Evolutionary conservation across 1,140 invertebrate species (phyloP), one percentile per base, ranked within the genome.

Genomic region (Contarinia nasturtii): DNA sequence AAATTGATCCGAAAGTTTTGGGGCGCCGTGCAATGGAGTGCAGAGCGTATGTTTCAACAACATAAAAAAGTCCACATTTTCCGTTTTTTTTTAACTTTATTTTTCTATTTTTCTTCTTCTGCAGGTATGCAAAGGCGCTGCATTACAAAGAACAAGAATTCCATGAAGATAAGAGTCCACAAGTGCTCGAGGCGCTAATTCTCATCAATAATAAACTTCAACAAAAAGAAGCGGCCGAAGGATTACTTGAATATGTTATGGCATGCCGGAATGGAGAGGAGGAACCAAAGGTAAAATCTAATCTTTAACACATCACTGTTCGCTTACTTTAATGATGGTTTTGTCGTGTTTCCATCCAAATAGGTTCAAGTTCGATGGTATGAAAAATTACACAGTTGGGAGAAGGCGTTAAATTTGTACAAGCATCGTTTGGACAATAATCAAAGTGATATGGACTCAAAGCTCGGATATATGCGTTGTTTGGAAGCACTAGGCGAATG

Each of bases 91-190:
- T 14, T 11, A 47, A 15, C 5, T 43, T 12, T 12, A 12, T 67
- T 51, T 7, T 54, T 15, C n/a, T 40, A 19, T 7, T 21, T 44
- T 47, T 50, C 41, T 14, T n/a, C n/a, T n/a, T n/a, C 22, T 33
- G 3, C 22, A 44, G 43, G 0, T 80, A 79, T 51, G 94, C 95
- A 0, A 99, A 98, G 68, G 95, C 96, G 0, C 61, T 99, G 19
- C 91, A 98, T 63, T 99, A 98, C 60, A 98, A 95, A 69, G 96
- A 99, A 67, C 88, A 95, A 56, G 91, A 98, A 61, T 98, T 98
- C 57, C 78, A 75, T 52, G 63, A 57, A 19, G 68, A 56, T 34
- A 56, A 53, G 52, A 57, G 67, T 33, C 77, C 82, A 19, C 79
- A 86, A 50, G 86, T 95, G 0, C 79, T 96, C 3, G 93, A 96